Base-by-base conservation (phyloP, 2,797 vertebrate species). In the Chelon auratus region DNA sequence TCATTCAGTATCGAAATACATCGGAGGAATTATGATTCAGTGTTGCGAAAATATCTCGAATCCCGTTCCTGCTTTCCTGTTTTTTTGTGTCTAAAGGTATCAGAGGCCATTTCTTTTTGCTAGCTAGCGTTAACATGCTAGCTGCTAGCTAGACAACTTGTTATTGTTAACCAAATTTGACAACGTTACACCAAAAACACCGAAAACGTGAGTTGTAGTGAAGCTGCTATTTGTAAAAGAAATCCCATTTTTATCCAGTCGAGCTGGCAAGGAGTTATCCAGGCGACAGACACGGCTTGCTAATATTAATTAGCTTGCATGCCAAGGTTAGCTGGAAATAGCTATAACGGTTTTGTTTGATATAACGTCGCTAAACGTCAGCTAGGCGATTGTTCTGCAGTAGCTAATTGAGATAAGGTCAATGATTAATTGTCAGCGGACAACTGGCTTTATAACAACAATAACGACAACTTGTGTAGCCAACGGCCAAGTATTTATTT, bases 51-150 rank as follows among this genome's bases (percentile, higher is more conserved):
- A 91, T 89, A 86, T 88, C 84, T 90, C 85, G 92, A 94, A 80
- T 88, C 85, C 89, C 90, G 92, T 91, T 93, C 90, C 88, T 94
- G 87, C 88, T 93, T 92, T 93, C 90, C 90, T 93, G 93, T 93
- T 93, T 94, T 90, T 93, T 88, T 93, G 81, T 94, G 85, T 91
- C 81, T 89, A 85, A 88, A 86, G 87, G 88, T 90, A 92, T 89
- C 89, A 92, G 91, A 91, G 91, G 92, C 91, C 93, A 92, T 91
- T 90, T 93, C 89, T 91, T 91, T 91, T 86, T 75, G 87, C 86
- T 87, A 86, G 87, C 87, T 86, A 83, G 78, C 79, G 65, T 64
- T 69, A 80, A 77, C 80, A n/a, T 80, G 87, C 78, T 92, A 92
- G 61, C 71, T 52, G 75, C 62, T 85, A 86, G 79, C 81, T 56